phyloP scores from a whole-genome alignment of 2,888 invertebrate genomes.

The Mamestra brassicae region DNA sequence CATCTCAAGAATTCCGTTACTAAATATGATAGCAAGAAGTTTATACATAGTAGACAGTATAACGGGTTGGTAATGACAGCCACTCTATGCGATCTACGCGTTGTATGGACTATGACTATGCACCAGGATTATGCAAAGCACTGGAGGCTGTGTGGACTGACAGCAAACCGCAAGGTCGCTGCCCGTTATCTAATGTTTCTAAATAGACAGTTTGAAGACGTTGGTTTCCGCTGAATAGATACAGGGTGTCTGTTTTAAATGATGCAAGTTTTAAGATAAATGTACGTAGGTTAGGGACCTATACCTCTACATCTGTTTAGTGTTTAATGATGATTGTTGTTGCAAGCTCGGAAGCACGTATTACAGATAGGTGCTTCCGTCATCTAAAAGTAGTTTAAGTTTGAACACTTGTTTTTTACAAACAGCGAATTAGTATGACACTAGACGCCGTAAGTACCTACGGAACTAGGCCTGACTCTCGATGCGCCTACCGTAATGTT shows the following conservation, averaged over 20 bases:
- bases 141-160: slow-evolving; percentile 61
- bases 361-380: too few species aligned
- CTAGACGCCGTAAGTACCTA: not conserved
- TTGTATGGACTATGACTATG: slow-evolving; percentile 26
- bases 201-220: slow-evolving; percentile 36
- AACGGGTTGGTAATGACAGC: slow-evolving; percentile 68
- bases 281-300: not conserved
- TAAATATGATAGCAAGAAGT: slow-evolving; percentile 63
- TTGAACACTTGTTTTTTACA: too few species aligned
- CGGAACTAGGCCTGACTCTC: not conserved
- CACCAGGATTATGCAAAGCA: slow-evolving; percentile 73
- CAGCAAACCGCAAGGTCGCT: slow-evolving; percentile 68
- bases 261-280: not conserved
- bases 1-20: slow-evolving; percentile 64
- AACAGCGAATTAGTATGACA: too few species aligned
- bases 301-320: not conserved
- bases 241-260: not conserved
- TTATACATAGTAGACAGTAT: slow-evolving; percentile 58
- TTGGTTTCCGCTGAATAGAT: not conserved
- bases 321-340: too few species aligned
- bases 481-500: slow-evolving; percentile 36
- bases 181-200: slow-evolving; percentile 62
- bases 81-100: slow-evolving; percentile 16
- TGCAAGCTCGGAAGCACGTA: too few species aligned
- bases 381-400: too few species aligned